phyloP scores from a whole-genome alignment of 2,888 invertebrate species.

The Petrophora chlorosata region DNA sequence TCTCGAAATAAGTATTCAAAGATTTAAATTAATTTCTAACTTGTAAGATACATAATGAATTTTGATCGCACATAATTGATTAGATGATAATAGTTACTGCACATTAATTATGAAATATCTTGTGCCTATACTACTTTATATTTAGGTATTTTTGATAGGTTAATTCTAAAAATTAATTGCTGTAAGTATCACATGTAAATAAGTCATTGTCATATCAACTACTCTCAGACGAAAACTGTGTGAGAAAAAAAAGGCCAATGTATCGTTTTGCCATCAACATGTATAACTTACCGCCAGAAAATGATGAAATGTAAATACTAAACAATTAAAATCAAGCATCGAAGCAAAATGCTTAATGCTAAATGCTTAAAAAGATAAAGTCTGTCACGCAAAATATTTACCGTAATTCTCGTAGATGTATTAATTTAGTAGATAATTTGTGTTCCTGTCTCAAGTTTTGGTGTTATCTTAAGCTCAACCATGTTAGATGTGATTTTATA shows the following conservation, averaged over 20 bases:
- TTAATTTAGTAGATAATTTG: conserved; percentile 25
- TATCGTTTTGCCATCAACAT: background rate
- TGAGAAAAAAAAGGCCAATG: conserved; percentile 14
- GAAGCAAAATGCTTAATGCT: conserved; percentile 20
- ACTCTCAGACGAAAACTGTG: conserved; percentile 16
- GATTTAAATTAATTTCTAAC: conserved; percentile 22
- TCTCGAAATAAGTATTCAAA: background rate
- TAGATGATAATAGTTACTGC: conserved; percentile 43
- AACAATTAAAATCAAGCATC: background rate
- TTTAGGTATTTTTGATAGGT: conserved; percentile 67
- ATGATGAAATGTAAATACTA: conserved; percentile 1
- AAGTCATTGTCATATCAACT: conserved; percentile 40
- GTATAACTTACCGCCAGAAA: background rate
- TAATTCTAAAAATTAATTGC: conserved; percentile 44
- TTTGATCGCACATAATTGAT: conserved; percentile 42
- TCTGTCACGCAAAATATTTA: conserved; percentile 13
- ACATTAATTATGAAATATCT: conserved; percentile 74
- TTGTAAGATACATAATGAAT: conserved; percentile 29
- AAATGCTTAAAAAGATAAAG: conserved; percentile 16
- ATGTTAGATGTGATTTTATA: conserved; percentile 67
- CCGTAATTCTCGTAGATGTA: conserved; percentile 11
- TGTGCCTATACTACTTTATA: conserved; percentile 79
- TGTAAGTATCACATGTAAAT: conserved; percentile 50
- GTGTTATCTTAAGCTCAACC: conserved; percentile 56
- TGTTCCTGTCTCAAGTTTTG: conserved; percentile 43